Evolutionary conservation across 2,888 invertebrate genomes (phyloP).

Genomic region (Rhamnusium bicolor): DNA sequence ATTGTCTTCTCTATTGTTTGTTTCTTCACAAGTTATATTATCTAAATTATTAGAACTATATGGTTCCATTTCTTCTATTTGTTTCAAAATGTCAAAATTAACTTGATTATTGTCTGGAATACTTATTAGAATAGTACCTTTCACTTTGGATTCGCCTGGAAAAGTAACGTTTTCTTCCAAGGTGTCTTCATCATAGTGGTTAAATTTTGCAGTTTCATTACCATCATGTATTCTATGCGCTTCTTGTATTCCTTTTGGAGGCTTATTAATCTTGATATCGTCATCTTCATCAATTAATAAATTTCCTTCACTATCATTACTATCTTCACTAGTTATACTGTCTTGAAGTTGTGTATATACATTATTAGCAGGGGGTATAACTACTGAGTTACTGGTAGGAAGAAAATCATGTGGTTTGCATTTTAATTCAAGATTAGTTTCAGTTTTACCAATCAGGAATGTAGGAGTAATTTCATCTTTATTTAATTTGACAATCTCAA

Average conservation of each 20-base stretch:
- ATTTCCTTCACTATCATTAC: slow-evolving; percentile 50
- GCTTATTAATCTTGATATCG: slow-evolving; percentile 9
- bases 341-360: slow-evolving; percentile 21
- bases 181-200: slow-evolving; percentile 31
- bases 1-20: background rate
- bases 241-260: background rate
- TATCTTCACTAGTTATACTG: slow-evolving; percentile 45
- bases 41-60: background rate
- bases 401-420: slow-evolving; percentile 25
- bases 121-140: slow-evolving; percentile 11
- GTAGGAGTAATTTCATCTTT: too few relatives aligned
- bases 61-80: background rate
- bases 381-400: background rate
- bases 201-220: background rate
- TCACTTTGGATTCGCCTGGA: slow-evolving; percentile 3
- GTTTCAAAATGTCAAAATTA: slow-evolving; percentile 8
- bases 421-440: background rate
- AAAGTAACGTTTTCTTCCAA: slow-evolving; percentile 24
- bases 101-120: slow-evolving; percentile 7
- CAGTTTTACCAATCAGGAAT: too few relatives aligned
- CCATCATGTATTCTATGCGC: background rate
- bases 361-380: slow-evolving; percentile 9
- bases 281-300: slow-evolving; percentile 44
- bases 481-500: too few relatives aligned
- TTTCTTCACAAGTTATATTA: background rate